Conservation (phyloP, 2,888 invertebrate species). For the Gymnosoma rotundatum region DNA sequence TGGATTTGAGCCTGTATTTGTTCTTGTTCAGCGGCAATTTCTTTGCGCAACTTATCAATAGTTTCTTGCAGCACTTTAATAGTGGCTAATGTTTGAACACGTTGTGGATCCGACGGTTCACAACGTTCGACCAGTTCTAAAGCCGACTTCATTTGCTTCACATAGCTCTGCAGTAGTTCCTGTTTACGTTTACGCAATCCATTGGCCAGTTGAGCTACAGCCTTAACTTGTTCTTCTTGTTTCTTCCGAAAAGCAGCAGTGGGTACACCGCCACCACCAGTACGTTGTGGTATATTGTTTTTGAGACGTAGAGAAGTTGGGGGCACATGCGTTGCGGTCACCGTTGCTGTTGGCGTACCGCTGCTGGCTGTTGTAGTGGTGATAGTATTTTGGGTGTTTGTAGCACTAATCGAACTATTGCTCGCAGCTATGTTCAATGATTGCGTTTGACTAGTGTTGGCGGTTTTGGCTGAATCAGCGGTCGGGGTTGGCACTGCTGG, state of each 20-base stretch:
- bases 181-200: constrained; percentile 93
- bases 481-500: constrained; percentile 80
- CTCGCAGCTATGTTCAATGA: constrained; percentile 53
- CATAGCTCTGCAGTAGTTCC: constrained; percentile 92
- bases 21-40: constrained; percentile 81
- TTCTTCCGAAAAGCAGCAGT: constrained; percentile 88
- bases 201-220: constrained; percentile 89
- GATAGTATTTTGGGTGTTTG: constrained; percentile 54
- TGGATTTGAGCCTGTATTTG: constrained; percentile 81
- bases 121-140: constrained; percentile 91
- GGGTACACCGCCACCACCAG: constrained; percentile 84
- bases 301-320: constrained; percentile 80
- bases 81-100: constrained; percentile 89
- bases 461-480: constrained; percentile 79
- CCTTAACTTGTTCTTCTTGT: constrained; percentile 89
- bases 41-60: constrained; percentile 85
- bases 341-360: constrained; percentile 71
- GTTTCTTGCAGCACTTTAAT: constrained; percentile 92
- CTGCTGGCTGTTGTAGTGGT: constrained; percentile 65
- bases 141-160: constrained; percentile 93
- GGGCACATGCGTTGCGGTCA: constrained; percentile 73
- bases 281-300: constrained; percentile 81
- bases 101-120: constrained; percentile 88
- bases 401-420: constrained; percentile 49
- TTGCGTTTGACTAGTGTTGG: constrained; percentile 70